Percentiles rank a stretch among this genome's conserved stretches.
Evolutionary conservation across 2,888 invertebrate genomes (phyloP).

Genomic region (Metellina segmentata): DNA sequence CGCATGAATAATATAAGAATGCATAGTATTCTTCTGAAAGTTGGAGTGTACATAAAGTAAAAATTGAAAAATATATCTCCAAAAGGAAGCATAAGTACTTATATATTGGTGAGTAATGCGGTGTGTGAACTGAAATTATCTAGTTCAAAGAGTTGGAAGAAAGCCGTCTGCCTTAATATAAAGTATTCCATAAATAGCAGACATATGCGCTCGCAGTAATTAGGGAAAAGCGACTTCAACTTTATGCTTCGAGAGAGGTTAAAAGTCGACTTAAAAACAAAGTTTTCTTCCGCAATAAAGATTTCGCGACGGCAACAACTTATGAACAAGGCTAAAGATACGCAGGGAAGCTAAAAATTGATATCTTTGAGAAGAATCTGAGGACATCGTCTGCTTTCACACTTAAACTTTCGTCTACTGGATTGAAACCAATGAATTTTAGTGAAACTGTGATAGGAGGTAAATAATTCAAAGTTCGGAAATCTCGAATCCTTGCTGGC

Average conservation of each 20-base stretch:
- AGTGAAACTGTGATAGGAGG: neutral
- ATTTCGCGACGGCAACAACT: neutral
- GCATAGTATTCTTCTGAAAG: no score
- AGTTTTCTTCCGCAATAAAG: neutral
- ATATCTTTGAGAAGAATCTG: neutral
- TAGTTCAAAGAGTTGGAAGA: no score
- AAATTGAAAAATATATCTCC: no score
- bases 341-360: constrained; percentile 4
- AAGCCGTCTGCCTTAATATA: neutral
- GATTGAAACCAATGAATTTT: neutral
- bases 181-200: neutral
- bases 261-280: neutral
- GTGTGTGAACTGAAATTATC: no score
- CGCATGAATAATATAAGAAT: no score
- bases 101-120: no score
- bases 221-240: neutral
- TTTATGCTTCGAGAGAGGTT: neutral
- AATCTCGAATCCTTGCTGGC: neutral
- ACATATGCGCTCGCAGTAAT: neutral
- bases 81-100: no score
- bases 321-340: neutral
- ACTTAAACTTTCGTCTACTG: neutral
- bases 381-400: neutral
- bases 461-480: neutral
- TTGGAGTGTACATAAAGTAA: no score